Conservation (phyloP, 2,797 vertebrate species). For the Pangasius sanitwongsei region DNA sequence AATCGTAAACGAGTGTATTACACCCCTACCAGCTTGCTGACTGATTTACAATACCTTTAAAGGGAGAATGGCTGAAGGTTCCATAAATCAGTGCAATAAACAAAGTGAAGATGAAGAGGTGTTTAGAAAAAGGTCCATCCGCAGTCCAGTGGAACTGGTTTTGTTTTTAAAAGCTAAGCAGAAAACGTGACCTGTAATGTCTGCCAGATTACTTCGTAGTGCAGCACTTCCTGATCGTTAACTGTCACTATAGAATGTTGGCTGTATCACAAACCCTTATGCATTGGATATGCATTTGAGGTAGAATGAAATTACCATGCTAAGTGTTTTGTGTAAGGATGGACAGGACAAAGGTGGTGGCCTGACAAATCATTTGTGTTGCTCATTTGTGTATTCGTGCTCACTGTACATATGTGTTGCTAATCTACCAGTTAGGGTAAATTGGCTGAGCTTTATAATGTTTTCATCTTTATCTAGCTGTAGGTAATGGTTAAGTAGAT, state of each 20-base stretch:
- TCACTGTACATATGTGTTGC: background rate
- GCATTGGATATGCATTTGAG: background rate
- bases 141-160: background rate
- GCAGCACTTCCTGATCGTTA: background rate
- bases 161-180: constrained; percentile 6
- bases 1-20: background rate
- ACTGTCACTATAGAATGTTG: background rate
- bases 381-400: background rate
- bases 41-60: background rate
- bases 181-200: background rate
- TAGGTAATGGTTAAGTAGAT: background rate
- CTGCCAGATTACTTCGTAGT: background rate
- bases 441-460: background rate
- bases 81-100: background rate
- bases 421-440: background rate
- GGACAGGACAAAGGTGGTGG: background rate
- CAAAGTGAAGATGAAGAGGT: background rate
- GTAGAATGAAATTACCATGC: background rate
- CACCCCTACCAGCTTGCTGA: background rate
- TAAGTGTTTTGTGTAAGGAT: background rate
- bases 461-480: background rate
- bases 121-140: background rate
- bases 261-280: too few species aligned
- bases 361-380: background rate
- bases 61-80: background rate